These are phyloP conservation scores for Tinea trinotella DNA, from an alignment of 2,888 invertebrate species.

Conservation along the genomic window DNA sequence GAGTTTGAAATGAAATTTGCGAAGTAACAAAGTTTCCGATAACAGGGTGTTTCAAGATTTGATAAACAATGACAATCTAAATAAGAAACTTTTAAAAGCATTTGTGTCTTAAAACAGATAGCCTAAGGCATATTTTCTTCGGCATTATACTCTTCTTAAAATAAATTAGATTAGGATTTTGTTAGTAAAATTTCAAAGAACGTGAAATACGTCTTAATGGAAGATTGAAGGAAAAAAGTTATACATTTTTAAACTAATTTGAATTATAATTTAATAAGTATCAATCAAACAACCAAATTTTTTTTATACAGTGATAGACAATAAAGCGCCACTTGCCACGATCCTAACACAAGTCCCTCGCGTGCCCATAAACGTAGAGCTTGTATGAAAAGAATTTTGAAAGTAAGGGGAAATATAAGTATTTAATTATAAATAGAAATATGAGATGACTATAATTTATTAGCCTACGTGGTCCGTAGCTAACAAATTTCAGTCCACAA, in stretches of 20 bases:
- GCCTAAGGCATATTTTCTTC: neutral
- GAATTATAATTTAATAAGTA: neutral
- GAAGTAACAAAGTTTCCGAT: neutral
- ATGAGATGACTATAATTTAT: too few species aligned
- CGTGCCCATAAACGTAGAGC: too few species aligned
- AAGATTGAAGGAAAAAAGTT: neutral
- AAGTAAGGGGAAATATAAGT: too few species aligned
- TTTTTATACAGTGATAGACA: too few species aligned
- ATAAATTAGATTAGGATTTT: neutral
- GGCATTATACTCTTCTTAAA: neutral
- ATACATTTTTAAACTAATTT: neutral
- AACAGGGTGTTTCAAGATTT: constrained; percentile 3
- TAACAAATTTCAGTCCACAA: too few species aligned
- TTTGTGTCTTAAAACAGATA: neutral
- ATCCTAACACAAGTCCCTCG: too few species aligned
- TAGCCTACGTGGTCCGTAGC: too few species aligned
- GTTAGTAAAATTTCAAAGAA: neutral
- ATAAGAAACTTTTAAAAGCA: constrained; percentile 12
- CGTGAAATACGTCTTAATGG: neutral
- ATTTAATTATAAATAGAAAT: too few species aligned
- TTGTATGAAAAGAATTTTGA: too few species aligned
- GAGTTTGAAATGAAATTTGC: neutral
- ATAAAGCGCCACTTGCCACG: too few species aligned
- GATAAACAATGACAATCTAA: constrained; percentile 3
- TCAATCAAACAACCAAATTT: too few species aligned